Base-by-base conservation (phyloP, 2,797 vertebrate species). In the Clarias fuscus region DNA sequence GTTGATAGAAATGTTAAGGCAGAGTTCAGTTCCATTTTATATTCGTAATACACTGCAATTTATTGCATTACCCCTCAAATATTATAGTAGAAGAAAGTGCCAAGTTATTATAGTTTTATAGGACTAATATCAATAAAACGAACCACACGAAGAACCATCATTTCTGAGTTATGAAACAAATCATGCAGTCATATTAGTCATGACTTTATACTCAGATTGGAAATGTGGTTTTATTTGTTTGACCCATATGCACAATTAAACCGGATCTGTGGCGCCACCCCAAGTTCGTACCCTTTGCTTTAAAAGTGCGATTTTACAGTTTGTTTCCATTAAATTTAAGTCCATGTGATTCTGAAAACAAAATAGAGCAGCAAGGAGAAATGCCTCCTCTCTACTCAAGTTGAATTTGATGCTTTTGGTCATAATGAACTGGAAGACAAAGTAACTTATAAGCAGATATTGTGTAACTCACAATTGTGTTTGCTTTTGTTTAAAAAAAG, bases 121-220 rank as follows among this genome's bases (percentile, higher is more conserved):
- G 88, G 88, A 86, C 86, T 93, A 90, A 87, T 91, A 94, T 95
- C 91, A 92, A 87, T 89, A 90, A 92, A 88, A 89, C 88, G 91
- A 91, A 93, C 93, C 92, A 90, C 93, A 93, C 85, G 86, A 91
- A 93, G 91, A 92, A 90, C 90, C 71, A 91, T 90, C 91, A 93
- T 92, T 94, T 92, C 92, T 92, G 86, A 82, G 90, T 82, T 91
- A 88, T 87, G 88, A 91, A 88, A 86, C 85, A 92, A 93, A 93
- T 92, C 91, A 88, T 92, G 91, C 90, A 91, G 91, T 91, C 89
- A 91, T 87, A 92, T 94, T 93, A 93, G 89, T 85, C 91, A 88
- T 67, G 89, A 87, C 89, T 89, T 87, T 91, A 89, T 75, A 18
- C 87, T 90, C 68, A 83, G 90, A 91, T 90, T 91, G 85, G 91